Evolutionary conservation across 2,888 invertebrate genomes (phyloP).

Genomic region (Zhuqinia jingwanae): DNA sequence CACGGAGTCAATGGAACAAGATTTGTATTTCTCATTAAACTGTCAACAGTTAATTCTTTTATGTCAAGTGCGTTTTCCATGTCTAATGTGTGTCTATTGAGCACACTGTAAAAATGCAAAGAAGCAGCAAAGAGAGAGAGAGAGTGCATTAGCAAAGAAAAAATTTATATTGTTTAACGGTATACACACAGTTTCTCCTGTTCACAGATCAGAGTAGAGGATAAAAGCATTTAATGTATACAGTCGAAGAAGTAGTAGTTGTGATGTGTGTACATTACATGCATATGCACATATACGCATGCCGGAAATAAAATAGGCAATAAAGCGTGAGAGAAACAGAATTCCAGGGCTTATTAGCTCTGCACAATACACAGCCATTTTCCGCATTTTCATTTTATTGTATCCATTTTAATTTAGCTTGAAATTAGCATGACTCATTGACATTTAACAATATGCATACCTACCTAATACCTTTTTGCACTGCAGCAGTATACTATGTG

Average conservation of each 20-base stretch:
- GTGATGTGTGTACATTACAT: not conserved
- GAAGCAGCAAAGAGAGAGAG: too few species aligned
- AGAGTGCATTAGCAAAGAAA: too few species aligned
- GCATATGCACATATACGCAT: not conserved
- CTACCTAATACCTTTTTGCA: too few species aligned
- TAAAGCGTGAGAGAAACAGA: constrained; percentile 45
- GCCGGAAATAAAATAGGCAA: constrained; percentile 17
- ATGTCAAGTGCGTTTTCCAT: constrained; percentile 50
- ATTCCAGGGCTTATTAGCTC: constrained; percentile 31
- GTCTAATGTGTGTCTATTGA: not conserved
- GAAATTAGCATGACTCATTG: constrained; percentile 59
- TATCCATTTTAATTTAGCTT: not conserved
- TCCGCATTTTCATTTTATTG: not conserved
- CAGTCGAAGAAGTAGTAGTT: too few species aligned
- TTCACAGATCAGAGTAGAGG: constrained; percentile 11
- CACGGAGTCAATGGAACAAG: constrained; percentile 65
- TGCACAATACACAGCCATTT: not conserved
- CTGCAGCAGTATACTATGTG: too few species aligned
- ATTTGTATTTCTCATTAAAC: constrained; percentile 71
- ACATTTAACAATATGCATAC: constrained; percentile 38
- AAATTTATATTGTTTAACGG: too few species aligned
- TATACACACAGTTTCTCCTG: too few species aligned
- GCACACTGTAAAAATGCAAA: too few species aligned
- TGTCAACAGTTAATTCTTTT: constrained; percentile 69
- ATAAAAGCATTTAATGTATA: too few species aligned